These are phyloP conservation scores for Smithornis capensis DNA, from an alignment of 2,113 vertebrate genomes.

Conservation along the genomic window DNA sequence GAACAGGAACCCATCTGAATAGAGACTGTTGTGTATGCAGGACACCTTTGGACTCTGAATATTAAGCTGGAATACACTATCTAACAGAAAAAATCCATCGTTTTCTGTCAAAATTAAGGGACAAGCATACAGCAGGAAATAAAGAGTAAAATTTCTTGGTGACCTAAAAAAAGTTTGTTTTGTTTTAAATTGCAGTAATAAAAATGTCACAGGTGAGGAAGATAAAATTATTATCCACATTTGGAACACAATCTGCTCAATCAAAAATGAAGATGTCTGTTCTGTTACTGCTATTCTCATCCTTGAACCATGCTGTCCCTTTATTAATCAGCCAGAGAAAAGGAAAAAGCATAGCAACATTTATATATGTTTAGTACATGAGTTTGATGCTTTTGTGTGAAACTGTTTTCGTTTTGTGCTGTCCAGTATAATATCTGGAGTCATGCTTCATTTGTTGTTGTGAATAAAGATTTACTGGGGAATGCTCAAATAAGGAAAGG, in stretches of 20 bases:
- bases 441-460: conserved; percentile 40
- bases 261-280: background rate
- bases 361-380: conserved; percentile 1
- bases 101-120: background rate
- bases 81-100: background rate
- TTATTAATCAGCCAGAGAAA: background rate
- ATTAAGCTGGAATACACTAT: background rate
- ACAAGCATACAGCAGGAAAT: background rate
- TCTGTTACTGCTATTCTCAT: background rate
- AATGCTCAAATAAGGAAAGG: conserved; percentile 39
- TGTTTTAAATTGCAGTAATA: background rate
- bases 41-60: background rate
- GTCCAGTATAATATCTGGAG: conserved; percentile 39
- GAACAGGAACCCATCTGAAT: background rate
- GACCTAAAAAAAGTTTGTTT: background rate
- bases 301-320: background rate
- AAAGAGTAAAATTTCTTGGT: background rate
- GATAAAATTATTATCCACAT: background rate
- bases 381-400: conserved; percentile 28
- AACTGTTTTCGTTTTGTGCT: conserved; percentile 45
- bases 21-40: background rate
- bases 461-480: conserved; percentile 51
- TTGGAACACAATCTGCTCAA: background rate
- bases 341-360: background rate
- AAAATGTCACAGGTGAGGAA: background rate